phyloP scores from a whole-genome alignment of 2,797 vertebrate genomes.

The Lycodopsis pacificus region DNA sequence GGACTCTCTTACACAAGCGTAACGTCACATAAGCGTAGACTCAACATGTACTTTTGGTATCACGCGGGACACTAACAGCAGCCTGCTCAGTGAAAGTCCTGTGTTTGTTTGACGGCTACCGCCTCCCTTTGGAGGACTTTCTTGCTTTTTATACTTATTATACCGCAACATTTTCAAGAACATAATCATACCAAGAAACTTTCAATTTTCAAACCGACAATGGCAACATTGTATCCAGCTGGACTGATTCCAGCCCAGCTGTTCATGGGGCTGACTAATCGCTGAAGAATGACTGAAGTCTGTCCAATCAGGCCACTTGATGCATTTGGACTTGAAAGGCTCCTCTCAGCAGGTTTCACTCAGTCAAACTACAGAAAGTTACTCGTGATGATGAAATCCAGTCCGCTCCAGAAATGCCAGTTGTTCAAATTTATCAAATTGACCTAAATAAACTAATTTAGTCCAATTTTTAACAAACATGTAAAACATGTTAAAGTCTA shows the following conservation, averaged over 20 bases:
- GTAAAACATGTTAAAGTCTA: not conserved
- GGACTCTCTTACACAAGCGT: no score
- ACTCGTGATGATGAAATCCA: constrained; percentile 18
- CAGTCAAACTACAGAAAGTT: not conserved
- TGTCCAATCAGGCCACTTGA: constrained; percentile 40
- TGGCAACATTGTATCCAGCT: not conserved
- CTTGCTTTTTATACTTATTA: not conserved
- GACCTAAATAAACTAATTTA: not conserved
- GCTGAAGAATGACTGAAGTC: constrained; percentile 44
- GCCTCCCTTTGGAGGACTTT: no score
- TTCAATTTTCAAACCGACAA: no score
- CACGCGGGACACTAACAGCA: no score
- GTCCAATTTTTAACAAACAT: not conserved
- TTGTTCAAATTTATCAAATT: constrained; percentile 1
- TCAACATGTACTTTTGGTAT: no score
- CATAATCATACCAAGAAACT: no score
- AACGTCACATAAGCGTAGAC: no score
- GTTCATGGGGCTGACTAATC: constrained; percentile 27
- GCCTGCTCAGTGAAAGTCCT: no score
- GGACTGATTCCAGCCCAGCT: constrained; percentile 44
- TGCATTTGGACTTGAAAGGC: constrained; percentile 1
- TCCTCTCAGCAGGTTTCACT: constrained; percentile 22
- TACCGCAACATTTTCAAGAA: not conserved
- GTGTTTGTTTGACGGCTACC: no score
- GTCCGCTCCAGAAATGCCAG: not conserved